These are phyloP conservation scores for Heliopora coerulea DNA, from an alignment of 92 coral and sea anemone species.

Conservation along the genomic window DNA sequence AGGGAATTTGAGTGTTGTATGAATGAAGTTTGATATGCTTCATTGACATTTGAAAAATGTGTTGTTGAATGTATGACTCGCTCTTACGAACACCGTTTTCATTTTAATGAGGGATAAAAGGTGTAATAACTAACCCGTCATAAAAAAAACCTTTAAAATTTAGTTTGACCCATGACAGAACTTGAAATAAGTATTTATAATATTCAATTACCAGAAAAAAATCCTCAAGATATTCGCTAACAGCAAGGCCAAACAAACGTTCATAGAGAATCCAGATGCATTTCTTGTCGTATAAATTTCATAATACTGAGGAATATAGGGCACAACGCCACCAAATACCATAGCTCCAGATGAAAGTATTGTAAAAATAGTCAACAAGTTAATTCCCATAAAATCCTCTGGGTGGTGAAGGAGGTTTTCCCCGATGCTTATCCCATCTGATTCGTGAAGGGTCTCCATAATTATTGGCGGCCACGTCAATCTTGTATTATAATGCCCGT, in stretches of 20 bases:
- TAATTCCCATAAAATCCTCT: conserved; percentile 47
- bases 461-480: too few relatives aligned
- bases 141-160: too few relatives aligned
- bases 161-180: too few relatives aligned
- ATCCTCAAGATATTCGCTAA: conserved; percentile 90
- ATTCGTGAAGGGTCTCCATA: not conserved
- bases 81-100: too few relatives aligned
- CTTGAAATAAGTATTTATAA: too few relatives aligned
- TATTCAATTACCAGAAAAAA: conserved; percentile 91
- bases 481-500: too few relatives aligned
- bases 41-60: too few relatives aligned
- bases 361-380: conserved; percentile 61
- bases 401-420: conserved; percentile 31
- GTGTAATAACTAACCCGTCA: too few relatives aligned
- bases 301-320: conserved; percentile 93
- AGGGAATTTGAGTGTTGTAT: too few relatives aligned
- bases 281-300: conserved; percentile 76
- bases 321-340: conserved; percentile 96
- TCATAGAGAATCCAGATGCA: conserved; percentile 89
- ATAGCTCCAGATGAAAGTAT: conserved; percentile 92
- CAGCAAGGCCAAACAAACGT: conserved; percentile 89
- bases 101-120: too few relatives aligned
- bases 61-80: too few relatives aligned
- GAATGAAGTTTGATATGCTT: too few relatives aligned
- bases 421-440: not conserved